Conservation (phyloP, 2,888 invertebrate genomes). For the Physocephala rufipes region DNA sequence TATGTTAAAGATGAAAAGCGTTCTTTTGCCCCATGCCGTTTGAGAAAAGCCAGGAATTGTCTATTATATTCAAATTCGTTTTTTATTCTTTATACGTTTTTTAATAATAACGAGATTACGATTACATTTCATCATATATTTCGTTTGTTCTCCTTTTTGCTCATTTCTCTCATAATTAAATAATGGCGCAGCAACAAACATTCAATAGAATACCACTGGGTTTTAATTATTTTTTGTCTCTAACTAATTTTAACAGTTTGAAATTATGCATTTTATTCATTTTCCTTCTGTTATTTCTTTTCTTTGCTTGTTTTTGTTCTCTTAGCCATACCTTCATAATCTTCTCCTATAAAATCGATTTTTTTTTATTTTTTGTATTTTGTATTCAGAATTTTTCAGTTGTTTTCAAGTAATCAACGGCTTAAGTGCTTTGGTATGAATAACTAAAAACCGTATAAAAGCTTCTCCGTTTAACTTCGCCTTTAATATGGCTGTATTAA, state of each 20-base stretch:
- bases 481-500: no score
- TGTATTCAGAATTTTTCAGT: background rate
- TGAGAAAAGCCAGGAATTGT: no score
- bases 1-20: no score
- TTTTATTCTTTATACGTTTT: no score
- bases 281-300: background rate
- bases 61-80: no score
- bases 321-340: slow-evolving; percentile 1
- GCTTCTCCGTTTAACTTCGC: slow-evolving; percentile 30
- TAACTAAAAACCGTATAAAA: slow-evolving; percentile 31
- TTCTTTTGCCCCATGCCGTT: no score
- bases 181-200: background rate
- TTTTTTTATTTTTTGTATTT: background rate
- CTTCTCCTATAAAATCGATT: background rate
- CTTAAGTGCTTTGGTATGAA: slow-evolving; percentile 13
- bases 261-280: background rate
- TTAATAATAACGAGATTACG: no score
- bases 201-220: background rate
- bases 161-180: no score
- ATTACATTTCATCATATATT: background rate
- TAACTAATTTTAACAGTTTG: background rate
- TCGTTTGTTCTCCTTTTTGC: background rate
- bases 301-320: slow-evolving; percentile 1
- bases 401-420: background rate
- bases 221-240: background rate